Base-by-base conservation (phyloP, 2,888 invertebrate genomes). In the Phlogophora meticulosa region DNA sequence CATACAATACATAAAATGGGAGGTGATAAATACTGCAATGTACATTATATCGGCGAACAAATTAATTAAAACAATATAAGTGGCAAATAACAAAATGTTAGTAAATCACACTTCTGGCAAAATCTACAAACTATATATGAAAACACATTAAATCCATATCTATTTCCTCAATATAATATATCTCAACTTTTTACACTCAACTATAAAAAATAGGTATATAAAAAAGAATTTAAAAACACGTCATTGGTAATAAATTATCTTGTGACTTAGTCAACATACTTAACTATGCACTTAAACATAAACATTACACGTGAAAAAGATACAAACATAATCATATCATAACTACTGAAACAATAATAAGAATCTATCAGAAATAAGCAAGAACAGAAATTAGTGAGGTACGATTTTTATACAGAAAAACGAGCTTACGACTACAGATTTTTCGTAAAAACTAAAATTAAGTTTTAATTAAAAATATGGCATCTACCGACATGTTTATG, bases 201-300 rank as follows among this genome's bases (percentile, higher is more conserved):
- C 89, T 92, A 90, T 91, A 92, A 90, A 92, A 93, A 92, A 90
- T 86, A 89, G 82, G 85, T 85, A 87, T 86, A 88, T 88, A 90
- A 88, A 90, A 92, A 92, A 90, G 88, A 92, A 90, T 92, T 94
- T 90, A 93, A 94, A 94, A 95, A 94, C 93, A 92, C 91, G 91
- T 95, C 95, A 95, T 95, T 95, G 95, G 95, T 94, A 95, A 95
- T 95, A 94, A 95, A 94, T 95, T 95, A 95, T 93, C 89, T 93
- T 88, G 94, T 95, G 95, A 95, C 95, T 95, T 95, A 95, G 95
- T 95, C 94, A 93, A 93, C 92, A 88, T 91, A 88, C 89, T 91
- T 88, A 92, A 85, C 85, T 90, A 92, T 81, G 76, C 81, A 85
- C 85, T 86, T 90, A 84, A 87, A 82, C 84, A 66, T 87, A 85